Evolutionary conservation across 2,888 invertebrate genomes (phyloP).

Genomic region (Agrotis exclamationis): DNA sequence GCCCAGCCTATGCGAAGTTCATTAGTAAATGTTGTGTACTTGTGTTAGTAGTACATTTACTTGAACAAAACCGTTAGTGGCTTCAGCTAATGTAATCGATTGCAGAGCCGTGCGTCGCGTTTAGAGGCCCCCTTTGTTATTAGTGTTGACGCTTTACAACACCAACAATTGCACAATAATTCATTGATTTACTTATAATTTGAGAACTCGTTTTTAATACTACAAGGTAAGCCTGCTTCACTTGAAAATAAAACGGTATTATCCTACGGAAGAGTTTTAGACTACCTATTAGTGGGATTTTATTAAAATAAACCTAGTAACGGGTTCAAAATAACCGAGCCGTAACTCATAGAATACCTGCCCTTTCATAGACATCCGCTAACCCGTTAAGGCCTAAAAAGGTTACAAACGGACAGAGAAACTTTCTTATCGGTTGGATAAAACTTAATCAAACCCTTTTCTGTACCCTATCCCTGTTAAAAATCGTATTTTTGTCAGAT

Average conservation of each 20-base stretch:
- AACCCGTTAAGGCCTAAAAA: neutral
- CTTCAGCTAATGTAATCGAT: conserved; percentile 54
- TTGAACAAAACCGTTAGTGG: conserved; percentile 46
- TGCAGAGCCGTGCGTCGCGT: conserved; percentile 38
- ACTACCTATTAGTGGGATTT: too few species aligned
- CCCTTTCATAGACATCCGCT: neutral
- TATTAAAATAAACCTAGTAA: too few species aligned
- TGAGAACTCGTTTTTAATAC: too few species aligned
- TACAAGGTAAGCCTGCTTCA: too few species aligned
- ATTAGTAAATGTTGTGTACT: conserved; percentile 42
- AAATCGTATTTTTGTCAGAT: neutral
- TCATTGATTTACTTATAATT: conserved; percentile 22
- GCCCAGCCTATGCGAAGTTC: conserved; percentile 9
- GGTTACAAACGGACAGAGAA: neutral
- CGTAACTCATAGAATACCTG: neutral
- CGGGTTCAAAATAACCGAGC: too few species aligned
- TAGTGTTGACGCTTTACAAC: conserved; percentile 33
- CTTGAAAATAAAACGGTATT: too few species aligned
- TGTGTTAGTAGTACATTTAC: conserved; percentile 35
- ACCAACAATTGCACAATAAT: conserved; percentile 18
- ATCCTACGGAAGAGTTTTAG: too few species aligned
- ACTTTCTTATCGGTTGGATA: neutral
- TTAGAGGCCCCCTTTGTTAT: conserved; percentile 42
- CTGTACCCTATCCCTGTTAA: neutral
- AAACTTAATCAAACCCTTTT: conserved; percentile 2